Evolutionary conservation across 2,113 vertebrate species (phyloP), one percentile per base, ranked within the genome.

Genomic region (Heterotis niloticus): DNA sequence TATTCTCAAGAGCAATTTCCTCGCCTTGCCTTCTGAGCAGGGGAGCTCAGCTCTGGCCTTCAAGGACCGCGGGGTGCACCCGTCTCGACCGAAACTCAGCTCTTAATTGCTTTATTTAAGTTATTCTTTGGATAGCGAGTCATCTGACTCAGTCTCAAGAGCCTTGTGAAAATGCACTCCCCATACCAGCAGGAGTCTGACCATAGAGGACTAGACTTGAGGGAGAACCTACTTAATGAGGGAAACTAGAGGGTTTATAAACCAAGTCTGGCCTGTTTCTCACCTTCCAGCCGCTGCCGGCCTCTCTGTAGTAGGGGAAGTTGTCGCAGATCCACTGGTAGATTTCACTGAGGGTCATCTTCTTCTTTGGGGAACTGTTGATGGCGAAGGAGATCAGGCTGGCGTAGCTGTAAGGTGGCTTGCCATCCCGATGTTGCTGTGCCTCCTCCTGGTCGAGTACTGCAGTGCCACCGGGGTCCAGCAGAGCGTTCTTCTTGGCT

Each of bases 241-340:
- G 16, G 18, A 66, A 66, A 1, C 18, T 20, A 12, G 13, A 62
- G 13, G 59, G 59, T 62, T 17, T 62, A 62, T 12, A 24, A 23
- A 73, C 11, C 69, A 73, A 23, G 17, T n/a, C 24, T 16, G 13
- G 17, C 23, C 13, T 5, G 72, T 57, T 28, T 51, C 90, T 91
- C 94, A 96, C 95, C 95, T 96, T 96, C 95, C 95, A 96, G 85
- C 95, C 95, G 75, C 95, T 96, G 86, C 95, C 95, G 51, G 95
- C 95, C 88, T 96, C 95, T 86, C 94, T 87, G 89, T 96, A 96
- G 88, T 96, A 96, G 1, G 95, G 95, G 81, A 96, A 96, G 90
- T 96, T 96, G 91, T 96, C 94, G 89, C 94, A 95, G 90, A 95
- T 95, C 94, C 94, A 95, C 88, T 95, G 95, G 86, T 96, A 96